Evolutionary conservation across 2,797 vertebrate species (phyloP).

Genomic region (Hyperoplus lanceolatus): DNA sequence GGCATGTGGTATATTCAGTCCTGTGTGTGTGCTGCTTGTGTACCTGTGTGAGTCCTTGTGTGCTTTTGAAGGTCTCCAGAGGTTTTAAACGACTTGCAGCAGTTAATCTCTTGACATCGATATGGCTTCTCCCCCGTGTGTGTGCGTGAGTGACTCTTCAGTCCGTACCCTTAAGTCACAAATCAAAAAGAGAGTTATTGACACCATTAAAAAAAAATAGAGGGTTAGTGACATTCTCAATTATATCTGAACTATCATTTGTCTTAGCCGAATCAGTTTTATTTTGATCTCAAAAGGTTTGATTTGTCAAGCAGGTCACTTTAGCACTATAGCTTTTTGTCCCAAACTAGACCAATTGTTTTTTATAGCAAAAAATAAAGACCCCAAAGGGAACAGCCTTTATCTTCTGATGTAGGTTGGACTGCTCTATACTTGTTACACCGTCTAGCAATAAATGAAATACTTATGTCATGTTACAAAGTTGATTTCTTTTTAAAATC

Average conservation of each 20-base stretch:
- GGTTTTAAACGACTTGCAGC: constrained; percentile 98
- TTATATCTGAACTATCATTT: not conserved
- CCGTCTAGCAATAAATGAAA: not conserved
- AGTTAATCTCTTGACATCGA: constrained; percentile 96
- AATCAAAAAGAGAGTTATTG: not conserved
- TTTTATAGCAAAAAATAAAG: not conserved
- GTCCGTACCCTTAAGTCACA: constrained; percentile 89
- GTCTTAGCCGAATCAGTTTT: not conserved
- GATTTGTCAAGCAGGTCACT: not conserved
- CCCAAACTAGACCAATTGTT: no score
- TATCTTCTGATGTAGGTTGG: not conserved
- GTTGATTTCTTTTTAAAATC: not conserved
- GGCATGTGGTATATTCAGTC: not conserved
- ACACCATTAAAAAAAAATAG: constrained; percentile 14
- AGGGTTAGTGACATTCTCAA: not conserved
- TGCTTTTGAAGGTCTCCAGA: constrained; percentile 99
- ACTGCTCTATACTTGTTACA: not conserved
- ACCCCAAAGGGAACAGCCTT: not conserved
- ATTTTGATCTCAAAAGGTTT: not conserved
- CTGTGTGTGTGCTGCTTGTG: not conserved
- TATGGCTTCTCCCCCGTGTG: constrained; percentile 99
- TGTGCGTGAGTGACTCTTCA: constrained; percentile 98
- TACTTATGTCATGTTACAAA: not conserved
- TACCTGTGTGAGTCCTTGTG: constrained; percentile 98
- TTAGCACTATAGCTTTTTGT: not conserved